Conservation (phyloP, 2,888 invertebrate genomes). For the Blera fallax region DNA sequence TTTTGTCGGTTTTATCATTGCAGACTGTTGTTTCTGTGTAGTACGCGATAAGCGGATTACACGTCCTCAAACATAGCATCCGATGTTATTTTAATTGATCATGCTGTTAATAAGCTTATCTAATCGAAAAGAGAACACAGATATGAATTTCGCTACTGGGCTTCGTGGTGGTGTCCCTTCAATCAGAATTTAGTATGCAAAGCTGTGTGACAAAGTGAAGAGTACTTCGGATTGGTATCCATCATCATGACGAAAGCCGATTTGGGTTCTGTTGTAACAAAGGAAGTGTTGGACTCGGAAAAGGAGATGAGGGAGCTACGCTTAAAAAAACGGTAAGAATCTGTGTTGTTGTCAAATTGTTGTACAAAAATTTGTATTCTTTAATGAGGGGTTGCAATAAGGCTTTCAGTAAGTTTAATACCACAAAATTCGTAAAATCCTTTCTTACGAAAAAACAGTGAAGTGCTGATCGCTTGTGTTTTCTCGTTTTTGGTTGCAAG, state of each 20-base stretch:
- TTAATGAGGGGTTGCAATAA: neutral
- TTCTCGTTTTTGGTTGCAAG: too few species aligned
- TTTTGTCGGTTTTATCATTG: neutral
- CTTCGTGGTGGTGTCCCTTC: too few species aligned
- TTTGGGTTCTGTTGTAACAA: neutral
- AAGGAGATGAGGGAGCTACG: neutral
- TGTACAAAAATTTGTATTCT: neutral
- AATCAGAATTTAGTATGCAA: constrained; percentile 20
- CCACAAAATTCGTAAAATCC: too few species aligned
- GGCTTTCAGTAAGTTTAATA: too few species aligned
- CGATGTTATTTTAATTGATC: constrained; percentile 46
- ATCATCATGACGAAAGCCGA: constrained; percentile 15
- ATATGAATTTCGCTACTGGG: neutral
- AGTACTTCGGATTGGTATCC: neutral
- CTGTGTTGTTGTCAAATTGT: neutral
- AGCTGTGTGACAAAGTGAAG: neutral
- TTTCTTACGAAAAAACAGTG: too few species aligned
- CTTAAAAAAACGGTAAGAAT: neutral
- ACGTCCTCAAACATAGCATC: constrained; percentile 12
- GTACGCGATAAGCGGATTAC: constrained; percentile 32
- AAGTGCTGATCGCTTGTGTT: too few species aligned
- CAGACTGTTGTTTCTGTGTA: neutral
- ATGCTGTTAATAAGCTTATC: constrained; percentile 39
- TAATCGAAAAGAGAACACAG: neutral
- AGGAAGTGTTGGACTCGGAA: neutral